Conservation (phyloP, 2,888 invertebrate genomes). For the Ochropleura plecta region DNA sequence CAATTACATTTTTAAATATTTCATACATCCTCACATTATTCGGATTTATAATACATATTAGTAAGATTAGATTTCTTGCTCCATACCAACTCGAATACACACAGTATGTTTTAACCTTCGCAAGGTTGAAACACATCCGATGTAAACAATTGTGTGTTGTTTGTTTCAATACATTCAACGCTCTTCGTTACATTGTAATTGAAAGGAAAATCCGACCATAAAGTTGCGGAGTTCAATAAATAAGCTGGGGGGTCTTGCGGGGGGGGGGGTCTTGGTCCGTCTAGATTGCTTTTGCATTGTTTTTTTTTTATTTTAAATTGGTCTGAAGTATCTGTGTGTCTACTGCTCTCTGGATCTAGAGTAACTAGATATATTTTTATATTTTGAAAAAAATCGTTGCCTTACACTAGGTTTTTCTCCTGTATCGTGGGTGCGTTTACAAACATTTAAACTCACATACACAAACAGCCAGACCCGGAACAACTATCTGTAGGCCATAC, state of each 20-base stretch:
- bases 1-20: too few species aligned
- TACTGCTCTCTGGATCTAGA: not conserved
- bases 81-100: conserved; percentile 5
- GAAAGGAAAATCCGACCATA: conserved; percentile 5
- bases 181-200: conserved; percentile 28
- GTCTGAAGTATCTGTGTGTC: not conserved
- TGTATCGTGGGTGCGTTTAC: too few species aligned
- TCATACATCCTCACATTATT: too few species aligned
- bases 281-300: conserved; percentile 13
- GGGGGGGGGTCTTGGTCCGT: not conserved
- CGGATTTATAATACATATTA: too few species aligned
- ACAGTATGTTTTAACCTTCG: conserved; percentile 29
- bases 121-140: conserved; percentile 48
- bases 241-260: not conserved
- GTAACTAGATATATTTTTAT: too few species aligned
- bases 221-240: conserved; percentile 7
- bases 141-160: conserved; percentile 39
- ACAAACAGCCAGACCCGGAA: too few species aligned
- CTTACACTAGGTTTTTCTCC: too few species aligned
- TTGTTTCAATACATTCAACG: conserved; percentile 14
- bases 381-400: too few species aligned
- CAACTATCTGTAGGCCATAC: too few species aligned
- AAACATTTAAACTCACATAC: too few species aligned
- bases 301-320: not conserved
- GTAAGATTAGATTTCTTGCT: not conserved